Percentiles rank a stretch among this genome's conserved stretches.
Conservation (phyloP, 2,113 vertebrate species). For the Hoplias malabaricus region DNA sequence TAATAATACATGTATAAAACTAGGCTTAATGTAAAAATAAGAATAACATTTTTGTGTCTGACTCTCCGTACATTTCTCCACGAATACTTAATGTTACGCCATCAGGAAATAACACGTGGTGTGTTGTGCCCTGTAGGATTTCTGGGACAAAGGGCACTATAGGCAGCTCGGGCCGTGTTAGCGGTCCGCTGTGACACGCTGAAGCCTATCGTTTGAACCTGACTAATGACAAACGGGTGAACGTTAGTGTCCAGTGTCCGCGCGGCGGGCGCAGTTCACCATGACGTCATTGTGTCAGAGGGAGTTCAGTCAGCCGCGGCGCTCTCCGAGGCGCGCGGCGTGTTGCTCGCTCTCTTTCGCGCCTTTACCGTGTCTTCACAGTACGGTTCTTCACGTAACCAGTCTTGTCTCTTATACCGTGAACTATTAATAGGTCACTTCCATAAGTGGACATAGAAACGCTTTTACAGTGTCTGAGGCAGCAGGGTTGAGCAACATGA, state of each 20-base stretch:
- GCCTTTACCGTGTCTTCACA: not conserved
- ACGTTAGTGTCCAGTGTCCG: not conserved
- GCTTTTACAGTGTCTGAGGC: not conserved
- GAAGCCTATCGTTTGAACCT: not conserved
- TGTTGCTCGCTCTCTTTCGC: not conserved
- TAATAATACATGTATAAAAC: no score
- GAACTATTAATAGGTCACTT: not conserved
- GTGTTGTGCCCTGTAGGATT: conserved; percentile 70
- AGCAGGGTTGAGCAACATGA: no score
- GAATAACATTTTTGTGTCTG: no score
- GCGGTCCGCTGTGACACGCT: not conserved
- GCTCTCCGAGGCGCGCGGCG: not conserved
- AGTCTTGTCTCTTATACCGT: not conserved
- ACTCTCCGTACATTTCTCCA: not conserved
- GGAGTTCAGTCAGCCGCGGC: not conserved
- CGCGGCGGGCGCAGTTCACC: not conserved
- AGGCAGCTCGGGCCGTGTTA: not conserved
- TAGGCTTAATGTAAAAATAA: no score
- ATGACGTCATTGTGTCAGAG: conserved; percentile 43
- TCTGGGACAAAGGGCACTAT: conserved; percentile 72
- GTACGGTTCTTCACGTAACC: not conserved
- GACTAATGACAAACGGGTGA: no score
- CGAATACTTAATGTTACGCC: conserved; percentile 30
- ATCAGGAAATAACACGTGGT: conserved; percentile 73
- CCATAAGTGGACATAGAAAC: not conserved